A percentile compares a stretch with the other conserved stretches of the same genome.
phyloP scores from a whole-genome alignment of 1,140 invertebrate genomes.

The Lasioglossum baleicum region DNA sequence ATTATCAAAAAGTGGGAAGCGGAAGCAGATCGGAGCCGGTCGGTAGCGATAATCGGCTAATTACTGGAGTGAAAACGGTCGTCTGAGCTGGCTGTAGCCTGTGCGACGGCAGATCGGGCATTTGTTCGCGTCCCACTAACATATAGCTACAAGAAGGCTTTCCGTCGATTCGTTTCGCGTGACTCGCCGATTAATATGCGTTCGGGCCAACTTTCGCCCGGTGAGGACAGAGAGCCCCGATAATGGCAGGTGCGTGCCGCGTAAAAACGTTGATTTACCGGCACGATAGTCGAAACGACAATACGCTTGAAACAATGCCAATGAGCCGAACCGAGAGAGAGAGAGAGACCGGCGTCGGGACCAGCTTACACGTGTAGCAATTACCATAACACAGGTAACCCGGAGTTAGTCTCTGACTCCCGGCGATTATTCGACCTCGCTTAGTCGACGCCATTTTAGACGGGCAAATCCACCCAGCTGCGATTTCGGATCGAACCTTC shows the following conservation, averaged over 20 bases:
- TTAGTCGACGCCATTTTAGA: not conserved
- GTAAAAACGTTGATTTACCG: constrained; percentile 54
- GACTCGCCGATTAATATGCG: constrained; percentile 63
- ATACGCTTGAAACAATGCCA: constrained; percentile 60
- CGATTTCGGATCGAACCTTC: not conserved
- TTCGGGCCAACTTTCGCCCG: constrained; percentile 52
- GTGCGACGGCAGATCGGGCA: not conserved
- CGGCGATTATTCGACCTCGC: constrained; percentile 36
- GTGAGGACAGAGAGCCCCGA: not conserved
- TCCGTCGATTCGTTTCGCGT: constrained; percentile 53
- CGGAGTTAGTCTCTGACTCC: constrained; percentile 21
- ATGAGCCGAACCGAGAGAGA: constrained; percentile 6
- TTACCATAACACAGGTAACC: constrained; percentile 66
- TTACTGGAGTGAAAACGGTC: constrained; percentile 25
- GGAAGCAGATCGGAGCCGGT: not conserved
- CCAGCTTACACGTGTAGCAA: constrained; percentile 65
- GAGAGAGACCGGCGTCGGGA: constrained; percentile 1
- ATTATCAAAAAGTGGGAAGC: not conserved
- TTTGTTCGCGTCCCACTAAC: constrained; percentile 46
- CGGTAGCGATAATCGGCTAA: constrained; percentile 31
- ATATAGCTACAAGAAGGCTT: constrained; percentile 33
- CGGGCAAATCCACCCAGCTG: not conserved
- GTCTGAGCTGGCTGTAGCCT: not conserved
- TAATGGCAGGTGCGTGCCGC: constrained; percentile 54
- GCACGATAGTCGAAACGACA: constrained; percentile 41